These are phyloP conservation scores for Aurelia coerulea DNA, from an alignment of 30 jellyfish, hydroid and myxozoan species.

Conservation along the genomic window DNA sequence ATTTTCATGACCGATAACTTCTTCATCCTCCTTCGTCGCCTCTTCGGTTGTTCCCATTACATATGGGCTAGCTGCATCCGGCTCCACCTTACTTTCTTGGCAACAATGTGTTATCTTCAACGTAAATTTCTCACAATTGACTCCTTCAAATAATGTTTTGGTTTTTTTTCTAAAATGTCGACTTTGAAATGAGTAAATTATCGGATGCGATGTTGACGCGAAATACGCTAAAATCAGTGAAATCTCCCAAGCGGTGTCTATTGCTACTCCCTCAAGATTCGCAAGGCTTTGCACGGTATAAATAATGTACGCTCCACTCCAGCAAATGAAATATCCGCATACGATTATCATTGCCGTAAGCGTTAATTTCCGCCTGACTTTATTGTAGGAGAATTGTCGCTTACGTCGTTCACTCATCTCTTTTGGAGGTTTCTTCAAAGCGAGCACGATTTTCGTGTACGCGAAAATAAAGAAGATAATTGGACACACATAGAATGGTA, in stretches of 20 bases:
- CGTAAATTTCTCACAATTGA: background rate
- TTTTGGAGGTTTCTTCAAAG: constrained; percentile 32
- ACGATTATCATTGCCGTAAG: constrained; percentile 48
- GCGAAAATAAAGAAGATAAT: constrained; percentile 40
- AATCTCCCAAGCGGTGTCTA: constrained; percentile 23
- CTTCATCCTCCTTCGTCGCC: background rate
- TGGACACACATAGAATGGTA: constrained; percentile 34
- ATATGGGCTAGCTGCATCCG: constrained; percentile 4
- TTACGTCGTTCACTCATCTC: constrained; percentile 39
- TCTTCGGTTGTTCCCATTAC: constrained; percentile 5
- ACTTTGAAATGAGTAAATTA: constrained; percentile 56
- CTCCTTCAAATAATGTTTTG: background rate
- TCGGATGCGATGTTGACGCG: constrained; percentile 67
- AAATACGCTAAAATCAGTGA: constrained; percentile 44
- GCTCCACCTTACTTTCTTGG: constrained; percentile 18
- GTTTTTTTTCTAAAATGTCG: constrained; percentile 33
- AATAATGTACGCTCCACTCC: constrained; percentile 57
- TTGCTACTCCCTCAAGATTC: background rate
- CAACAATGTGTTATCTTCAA: background rate
- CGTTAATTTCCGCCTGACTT: constrained; percentile 52
- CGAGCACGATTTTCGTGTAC: constrained; percentile 28
- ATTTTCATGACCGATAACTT: background rate
- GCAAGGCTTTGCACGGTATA: constrained; percentile 46
- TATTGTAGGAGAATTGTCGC: constrained; percentile 38
- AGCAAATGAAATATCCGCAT: constrained; percentile 39